phyloP scores from a whole-genome alignment of 2,797 vertebrate genomes.

The Cottoperca gobio region DNA sequence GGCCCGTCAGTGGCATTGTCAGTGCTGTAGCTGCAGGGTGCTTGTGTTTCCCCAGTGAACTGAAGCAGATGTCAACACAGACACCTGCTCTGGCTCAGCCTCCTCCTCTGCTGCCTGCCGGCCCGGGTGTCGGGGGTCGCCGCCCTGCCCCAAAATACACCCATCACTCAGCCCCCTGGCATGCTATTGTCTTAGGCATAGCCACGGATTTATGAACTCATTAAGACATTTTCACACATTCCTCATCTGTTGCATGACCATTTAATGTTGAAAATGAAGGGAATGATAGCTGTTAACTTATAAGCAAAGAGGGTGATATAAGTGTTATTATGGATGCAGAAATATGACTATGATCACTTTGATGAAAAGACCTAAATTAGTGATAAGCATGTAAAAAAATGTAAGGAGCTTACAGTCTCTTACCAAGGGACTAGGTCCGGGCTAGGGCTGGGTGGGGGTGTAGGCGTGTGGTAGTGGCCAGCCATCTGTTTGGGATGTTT shows the following conservation, averaged over 20 bases:
- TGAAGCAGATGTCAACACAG: conserved; percentile 81
- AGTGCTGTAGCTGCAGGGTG: conserved; percentile 71
- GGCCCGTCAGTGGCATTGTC: conserved; percentile 70
- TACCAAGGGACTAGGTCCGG: conserved; percentile 65
- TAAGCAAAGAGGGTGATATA: neutral
- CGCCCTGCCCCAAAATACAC: conserved; percentile 74
- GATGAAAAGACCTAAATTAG: conserved; percentile 77
- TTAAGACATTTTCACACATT: conserved; percentile 54
- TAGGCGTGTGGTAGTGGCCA: conserved; percentile 62
- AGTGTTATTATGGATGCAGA: conserved; percentile 25
- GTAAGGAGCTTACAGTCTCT: conserved; percentile 85
- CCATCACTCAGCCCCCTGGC: conserved; percentile 69
- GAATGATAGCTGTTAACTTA: neutral
- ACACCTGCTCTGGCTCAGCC: conserved; percentile 82
- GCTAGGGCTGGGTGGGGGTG: conserved; percentile 66
- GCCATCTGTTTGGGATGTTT: conserved; percentile 84
- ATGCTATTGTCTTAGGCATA: conserved; percentile 76
- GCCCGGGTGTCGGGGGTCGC: conserved; percentile 64
- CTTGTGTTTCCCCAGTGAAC: conserved; percentile 80
- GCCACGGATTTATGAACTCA: conserved; percentile 61
- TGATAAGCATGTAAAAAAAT: conserved; percentile 75
- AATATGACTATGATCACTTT: conserved; percentile 57
- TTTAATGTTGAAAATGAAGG: neutral
- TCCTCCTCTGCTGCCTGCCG: conserved; percentile 65
- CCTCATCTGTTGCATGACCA: conserved; percentile 22